These are phyloP conservation scores for Callimorpha dominula DNA, from an alignment of 2,888 invertebrate genomes.

Conservation along the genomic window DNA sequence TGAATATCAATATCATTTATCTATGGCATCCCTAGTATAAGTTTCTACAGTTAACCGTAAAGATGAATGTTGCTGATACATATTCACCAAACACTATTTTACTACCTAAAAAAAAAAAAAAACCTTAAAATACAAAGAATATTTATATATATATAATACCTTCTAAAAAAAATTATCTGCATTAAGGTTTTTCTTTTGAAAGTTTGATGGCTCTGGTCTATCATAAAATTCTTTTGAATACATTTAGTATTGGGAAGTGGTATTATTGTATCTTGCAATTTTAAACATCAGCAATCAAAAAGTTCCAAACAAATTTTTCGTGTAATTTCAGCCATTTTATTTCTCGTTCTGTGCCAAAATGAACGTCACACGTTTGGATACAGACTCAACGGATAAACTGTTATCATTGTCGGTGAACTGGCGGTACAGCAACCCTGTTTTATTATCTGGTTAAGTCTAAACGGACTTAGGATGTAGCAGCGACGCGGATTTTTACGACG, in stretches of 20 bases:
- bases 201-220: neutral
- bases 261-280: neutral
- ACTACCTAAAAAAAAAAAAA: no score
- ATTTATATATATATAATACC: no score
- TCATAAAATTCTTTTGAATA: neutral
- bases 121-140: no score
- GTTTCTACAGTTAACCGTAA: no score
- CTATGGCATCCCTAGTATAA: no score
- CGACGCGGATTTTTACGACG: neutral
- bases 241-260: no score
- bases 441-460: constrained; percentile 73
- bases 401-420: constrained; percentile 71
- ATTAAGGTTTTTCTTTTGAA: no score
- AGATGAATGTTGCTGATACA: no score
- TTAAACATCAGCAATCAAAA: constrained; percentile 2
- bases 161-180: no score
- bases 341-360: constrained; percentile 69
- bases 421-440: constrained; percentile 66
- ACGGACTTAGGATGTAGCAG: constrained; percentile 55
- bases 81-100: no score
- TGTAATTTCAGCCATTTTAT: constrained; percentile 56
- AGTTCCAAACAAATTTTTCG: neutral
- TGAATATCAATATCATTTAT: no score
- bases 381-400: constrained; percentile 72
- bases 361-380: constrained; percentile 68